Conservation (phyloP, 1,140 invertebrate species). For the Macrocentrus cingulum region DNA sequence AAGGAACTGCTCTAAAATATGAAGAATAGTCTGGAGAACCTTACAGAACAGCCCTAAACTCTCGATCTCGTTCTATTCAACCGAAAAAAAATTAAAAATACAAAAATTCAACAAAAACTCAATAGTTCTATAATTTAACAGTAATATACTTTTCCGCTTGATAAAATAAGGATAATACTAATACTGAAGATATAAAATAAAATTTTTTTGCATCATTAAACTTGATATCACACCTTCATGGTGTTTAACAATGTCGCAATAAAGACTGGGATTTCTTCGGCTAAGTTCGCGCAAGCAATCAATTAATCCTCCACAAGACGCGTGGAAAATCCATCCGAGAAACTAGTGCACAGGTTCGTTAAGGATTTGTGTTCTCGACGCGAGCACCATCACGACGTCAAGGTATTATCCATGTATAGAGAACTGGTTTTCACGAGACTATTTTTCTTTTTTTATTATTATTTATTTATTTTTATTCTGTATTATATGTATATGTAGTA, state of each 20-base stretch:
- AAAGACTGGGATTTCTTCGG: slow-evolving; percentile 1
- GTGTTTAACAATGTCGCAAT: not conserved
- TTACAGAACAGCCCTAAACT: no score
- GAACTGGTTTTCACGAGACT: slow-evolving; percentile 50
- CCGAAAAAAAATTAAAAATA: no score
- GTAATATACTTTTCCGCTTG: no score
- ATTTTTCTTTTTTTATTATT: slow-evolving; percentile 33
- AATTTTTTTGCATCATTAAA: not conserved
- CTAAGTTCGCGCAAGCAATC: not conserved
- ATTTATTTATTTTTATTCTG: slow-evolving; percentile 23
- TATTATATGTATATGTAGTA: no score
- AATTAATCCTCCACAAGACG: slow-evolving; percentile 9
- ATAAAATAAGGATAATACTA: no score
- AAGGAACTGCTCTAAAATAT: no score
- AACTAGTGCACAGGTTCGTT: slow-evolving; percentile 8
- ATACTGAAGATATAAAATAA: no score
- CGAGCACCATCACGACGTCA: not conserved
- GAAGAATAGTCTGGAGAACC: no score
- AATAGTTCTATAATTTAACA: no score
- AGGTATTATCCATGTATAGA: not conserved
- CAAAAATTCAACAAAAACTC: no score
- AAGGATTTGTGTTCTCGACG: not conserved
- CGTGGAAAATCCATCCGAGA: slow-evolving; percentile 12
- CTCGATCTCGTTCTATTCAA: no score
- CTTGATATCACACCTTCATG: no score